These are phyloP conservation scores for Aphodius sticticus DNA, from an alignment of 2,888 invertebrate genomes.

Conservation along the genomic window DNA sequence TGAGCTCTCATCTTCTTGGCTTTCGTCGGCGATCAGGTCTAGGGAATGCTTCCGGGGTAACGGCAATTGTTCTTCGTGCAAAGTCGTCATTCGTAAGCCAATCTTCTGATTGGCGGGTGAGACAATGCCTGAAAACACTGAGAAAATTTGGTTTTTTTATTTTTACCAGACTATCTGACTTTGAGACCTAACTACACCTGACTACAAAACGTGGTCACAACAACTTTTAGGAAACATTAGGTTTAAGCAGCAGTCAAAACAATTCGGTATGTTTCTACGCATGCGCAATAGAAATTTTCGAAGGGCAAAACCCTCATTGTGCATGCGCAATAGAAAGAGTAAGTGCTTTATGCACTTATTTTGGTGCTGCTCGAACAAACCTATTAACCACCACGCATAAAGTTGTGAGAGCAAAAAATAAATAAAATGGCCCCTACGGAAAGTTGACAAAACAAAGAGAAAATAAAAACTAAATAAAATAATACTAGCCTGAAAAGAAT, in stretches of 20 bases:
- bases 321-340: background rate
- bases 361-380: no score
- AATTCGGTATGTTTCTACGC: no score
- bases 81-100: constrained; percentile 88
- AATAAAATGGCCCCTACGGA: constrained; percentile 34
- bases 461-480: constrained; percentile 30
- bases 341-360: no score
- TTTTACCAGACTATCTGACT: background rate
- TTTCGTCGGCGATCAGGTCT: constrained; percentile 57
- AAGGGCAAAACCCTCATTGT: no score
- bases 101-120: constrained; percentile 87
- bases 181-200: background rate
- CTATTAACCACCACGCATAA: no score
- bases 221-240: no score
- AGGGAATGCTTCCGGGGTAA: constrained; percentile 60
- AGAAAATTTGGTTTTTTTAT: constrained; percentile 5
- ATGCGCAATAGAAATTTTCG: background rate
- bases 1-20: constrained; percentile 52
- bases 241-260: no score
- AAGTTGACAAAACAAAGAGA: constrained; percentile 30
- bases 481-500: constrained; percentile 38
- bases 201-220: background rate
- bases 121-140: constrained; percentile 61
- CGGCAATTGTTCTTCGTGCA: constrained; percentile 82
- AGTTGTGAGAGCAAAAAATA: constrained; percentile 28